Percentiles rank a stretch among this genome's conserved stretches.
Conservation (phyloP, 2,797 vertebrate genomes). For the Tinamus major region DNA sequence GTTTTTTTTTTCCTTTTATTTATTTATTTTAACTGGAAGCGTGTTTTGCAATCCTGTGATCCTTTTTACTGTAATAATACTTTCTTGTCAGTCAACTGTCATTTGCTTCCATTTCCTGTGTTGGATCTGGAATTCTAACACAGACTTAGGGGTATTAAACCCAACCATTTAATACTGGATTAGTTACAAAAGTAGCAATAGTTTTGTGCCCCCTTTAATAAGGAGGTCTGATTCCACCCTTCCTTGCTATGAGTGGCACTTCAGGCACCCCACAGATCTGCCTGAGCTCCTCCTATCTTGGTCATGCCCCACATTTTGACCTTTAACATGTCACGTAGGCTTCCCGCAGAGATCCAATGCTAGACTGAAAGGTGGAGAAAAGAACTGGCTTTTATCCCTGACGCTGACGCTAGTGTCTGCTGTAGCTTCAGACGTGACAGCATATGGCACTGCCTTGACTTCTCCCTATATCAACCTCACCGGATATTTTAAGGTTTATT, state of each 20-base stretch:
- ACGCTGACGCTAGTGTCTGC: not conserved
- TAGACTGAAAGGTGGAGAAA: conserved; percentile 11
- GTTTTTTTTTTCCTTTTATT: conserved; percentile 1
- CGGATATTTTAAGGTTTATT: conserved; percentile 33
- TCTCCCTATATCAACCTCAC: not conserved
- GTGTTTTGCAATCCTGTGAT: not conserved
- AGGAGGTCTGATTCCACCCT: not conserved
- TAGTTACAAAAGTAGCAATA: not conserved
- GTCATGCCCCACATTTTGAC: conserved; percentile 10
- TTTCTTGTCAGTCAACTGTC: not conserved
- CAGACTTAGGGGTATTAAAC: not conserved
- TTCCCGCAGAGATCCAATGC: not conserved
- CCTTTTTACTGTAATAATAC: not conserved
- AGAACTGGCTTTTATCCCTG: conserved; percentile 25
- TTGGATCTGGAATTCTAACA: not conserved
- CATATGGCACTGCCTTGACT: not conserved
- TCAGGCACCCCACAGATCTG: not conserved
- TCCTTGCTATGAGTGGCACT: not conserved
- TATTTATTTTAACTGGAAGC: not conserved
- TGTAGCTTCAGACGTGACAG: conserved; percentile 10
- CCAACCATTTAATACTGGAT: not conserved
- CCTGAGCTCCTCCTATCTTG: not conserved
- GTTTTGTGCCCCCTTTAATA: not conserved
- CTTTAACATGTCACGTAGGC: conserved; percentile 17
- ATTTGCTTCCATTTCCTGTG: not conserved